phyloP scores from a whole-genome alignment of 2,888 invertebrate species.

The Chydorus sphaericus region DNA sequence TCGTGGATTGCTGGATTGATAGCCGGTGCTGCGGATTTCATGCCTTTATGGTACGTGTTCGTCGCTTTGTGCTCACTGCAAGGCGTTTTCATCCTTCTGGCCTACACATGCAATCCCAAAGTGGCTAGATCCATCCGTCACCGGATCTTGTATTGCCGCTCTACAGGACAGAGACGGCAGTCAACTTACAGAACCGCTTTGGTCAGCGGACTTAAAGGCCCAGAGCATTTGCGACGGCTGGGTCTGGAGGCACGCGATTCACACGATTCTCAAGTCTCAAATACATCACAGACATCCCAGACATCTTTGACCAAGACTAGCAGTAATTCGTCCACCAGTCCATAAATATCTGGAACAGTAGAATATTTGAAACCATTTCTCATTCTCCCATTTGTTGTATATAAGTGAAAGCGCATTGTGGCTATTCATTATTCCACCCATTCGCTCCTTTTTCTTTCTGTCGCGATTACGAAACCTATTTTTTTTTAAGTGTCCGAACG shows the following conservation, averaged over 20 bases:
- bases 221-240: conserved; percentile 11
- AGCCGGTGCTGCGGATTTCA: conserved; percentile 30
- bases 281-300: background rate
- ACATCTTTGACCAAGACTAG: background rate
- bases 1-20: conserved; percentile 34
- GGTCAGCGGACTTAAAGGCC: conserved; percentile 34
- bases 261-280: conserved; percentile 18
- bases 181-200: conserved; percentile 15
- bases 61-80: conserved; percentile 34
- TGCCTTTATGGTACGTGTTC: conserved; percentile 33
- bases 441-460: too few species aligned
- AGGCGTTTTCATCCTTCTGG: conserved; percentile 35
- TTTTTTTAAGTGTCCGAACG: too few species aligned
- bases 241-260: conserved; percentile 18
- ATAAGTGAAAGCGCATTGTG: too few species aligned
- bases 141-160: conserved; percentile 21
- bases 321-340: too few species aligned
- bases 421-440: too few species aligned
- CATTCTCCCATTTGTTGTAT: too few species aligned
- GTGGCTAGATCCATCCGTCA: conserved; percentile 23
- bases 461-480: too few species aligned
- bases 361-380: too few species aligned
- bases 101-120: conserved; percentile 34
- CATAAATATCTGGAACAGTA: too few species aligned
- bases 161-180: conserved; percentile 14